Evolutionary conservation across 2,888 invertebrate genomes (phyloP).

Genomic region (Cerastis rubricosa): DNA sequence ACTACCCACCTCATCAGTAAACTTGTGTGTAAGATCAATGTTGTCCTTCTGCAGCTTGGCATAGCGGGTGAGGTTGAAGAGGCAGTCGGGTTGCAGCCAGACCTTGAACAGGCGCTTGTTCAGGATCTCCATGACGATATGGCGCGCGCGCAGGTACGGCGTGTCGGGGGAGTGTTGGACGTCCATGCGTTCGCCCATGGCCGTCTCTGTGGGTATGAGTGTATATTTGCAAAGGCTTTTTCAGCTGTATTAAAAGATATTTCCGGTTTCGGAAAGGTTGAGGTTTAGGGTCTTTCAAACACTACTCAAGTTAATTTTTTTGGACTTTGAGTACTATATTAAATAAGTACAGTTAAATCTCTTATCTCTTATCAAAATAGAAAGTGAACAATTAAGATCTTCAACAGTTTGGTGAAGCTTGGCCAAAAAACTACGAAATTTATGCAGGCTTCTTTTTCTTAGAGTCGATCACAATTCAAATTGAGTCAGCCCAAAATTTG

Average conservation of each 20-base stretch:
- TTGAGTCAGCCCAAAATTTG: no score
- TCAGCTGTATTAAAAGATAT: not conserved
- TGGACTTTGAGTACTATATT: not conserved
- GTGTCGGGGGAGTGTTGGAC: constrained; percentile 90
- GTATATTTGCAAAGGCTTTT: not conserved
- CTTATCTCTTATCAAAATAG: not conserved
- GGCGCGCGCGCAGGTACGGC: constrained; percentile 91
- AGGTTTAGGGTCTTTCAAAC: not conserved
- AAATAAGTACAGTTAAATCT: not conserved
- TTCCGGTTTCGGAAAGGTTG: not conserved
- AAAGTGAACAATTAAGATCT: not conserved
- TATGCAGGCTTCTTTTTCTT: not conserved
- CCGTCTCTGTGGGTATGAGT: constrained; percentile 89
- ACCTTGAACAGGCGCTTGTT: constrained; percentile 88
- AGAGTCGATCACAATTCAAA: no score
- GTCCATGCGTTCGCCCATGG: constrained; percentile 93
- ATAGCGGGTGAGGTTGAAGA: constrained; percentile 90
- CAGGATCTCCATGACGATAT: constrained; percentile 84
- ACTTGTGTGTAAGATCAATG: constrained; percentile 91
- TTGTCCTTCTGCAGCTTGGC: constrained; percentile 91
- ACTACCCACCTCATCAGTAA: constrained; percentile 87
- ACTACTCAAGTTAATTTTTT: not conserved
- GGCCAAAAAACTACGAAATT: not conserved
- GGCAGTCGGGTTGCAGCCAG: constrained; percentile 92
- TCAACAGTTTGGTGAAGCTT: not conserved